Conservation (phyloP, 1,140 invertebrate species). For the Oryctes rhinoceros region DNA sequence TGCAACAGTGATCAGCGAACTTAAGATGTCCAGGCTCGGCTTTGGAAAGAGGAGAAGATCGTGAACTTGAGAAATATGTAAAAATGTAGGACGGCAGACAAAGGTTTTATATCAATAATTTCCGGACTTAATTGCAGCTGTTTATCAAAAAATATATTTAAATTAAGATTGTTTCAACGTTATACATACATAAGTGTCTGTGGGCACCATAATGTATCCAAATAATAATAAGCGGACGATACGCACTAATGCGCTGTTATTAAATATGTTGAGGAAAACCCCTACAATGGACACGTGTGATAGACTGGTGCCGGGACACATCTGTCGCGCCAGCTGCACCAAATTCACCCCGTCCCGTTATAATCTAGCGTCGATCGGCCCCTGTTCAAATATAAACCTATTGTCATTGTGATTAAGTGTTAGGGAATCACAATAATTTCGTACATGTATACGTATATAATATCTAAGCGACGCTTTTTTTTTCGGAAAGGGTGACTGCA, state of each 20-base stretch:
- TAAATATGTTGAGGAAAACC: constrained; percentile 37
- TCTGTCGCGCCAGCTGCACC: constrained; percentile 35
- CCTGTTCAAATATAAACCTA: constrained; percentile 33
- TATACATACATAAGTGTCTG: no score
- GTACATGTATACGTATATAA: constrained; percentile 18
- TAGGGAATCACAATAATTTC: constrained; percentile 20
- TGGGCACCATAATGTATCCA: neutral
- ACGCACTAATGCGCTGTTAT: constrained; percentile 26
- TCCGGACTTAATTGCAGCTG: no score
- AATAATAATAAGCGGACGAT: constrained; percentile 21
- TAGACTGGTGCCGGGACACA: constrained; percentile 31
- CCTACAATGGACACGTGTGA: constrained; percentile 36
- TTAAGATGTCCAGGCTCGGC: no score
- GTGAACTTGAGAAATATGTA: no score
- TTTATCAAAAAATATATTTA: no score
- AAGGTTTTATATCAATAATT: no score
- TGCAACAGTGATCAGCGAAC: no score
- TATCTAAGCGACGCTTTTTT: constrained; percentile 20
- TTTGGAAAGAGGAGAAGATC: no score
- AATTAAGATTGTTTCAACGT: no score
- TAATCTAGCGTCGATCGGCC: constrained; percentile 32
- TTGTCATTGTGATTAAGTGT: constrained; percentile 37
- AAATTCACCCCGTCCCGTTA: constrained; percentile 17
- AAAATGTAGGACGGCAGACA: no score
- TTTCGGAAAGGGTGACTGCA: constrained; percentile 13